A percentile compares a stretch with the other conserved stretches of the same genome.
phyloP scores from a whole-genome alignment of 2,888 invertebrate genomes.

The Pammene aurita region DNA sequence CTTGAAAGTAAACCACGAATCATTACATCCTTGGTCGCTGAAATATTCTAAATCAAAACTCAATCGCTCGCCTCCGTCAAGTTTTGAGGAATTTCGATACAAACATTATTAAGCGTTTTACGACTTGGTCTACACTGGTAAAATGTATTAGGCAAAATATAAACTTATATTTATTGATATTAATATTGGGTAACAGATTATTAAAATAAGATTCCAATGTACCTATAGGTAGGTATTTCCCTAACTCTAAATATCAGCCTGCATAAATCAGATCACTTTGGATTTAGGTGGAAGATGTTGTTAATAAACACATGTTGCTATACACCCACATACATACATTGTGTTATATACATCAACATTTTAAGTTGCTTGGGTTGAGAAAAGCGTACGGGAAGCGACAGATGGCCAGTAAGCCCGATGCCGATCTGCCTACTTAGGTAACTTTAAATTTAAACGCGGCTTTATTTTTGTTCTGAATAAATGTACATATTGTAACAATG shows the following conservation, averaged over 20 bases:
- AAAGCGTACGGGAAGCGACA: slow-evolving; percentile 7
- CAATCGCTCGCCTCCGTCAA: slow-evolving; percentile 2
- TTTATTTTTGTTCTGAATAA: neutral
- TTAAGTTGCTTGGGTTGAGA: neutral
- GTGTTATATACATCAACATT: neutral
- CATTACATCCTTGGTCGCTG: neutral
- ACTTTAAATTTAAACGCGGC: neutral
- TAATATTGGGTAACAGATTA: no score
- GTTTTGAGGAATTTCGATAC: slow-evolving; percentile 26
- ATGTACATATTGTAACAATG: no score
- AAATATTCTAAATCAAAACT: neutral
- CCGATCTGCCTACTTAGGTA: neutral
- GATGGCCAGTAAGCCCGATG: neutral
- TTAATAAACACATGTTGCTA: no score
- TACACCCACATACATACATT: no score
- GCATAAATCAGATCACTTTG: no score
- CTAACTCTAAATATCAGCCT: no score
- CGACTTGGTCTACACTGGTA: neutral
- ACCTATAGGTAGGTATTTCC: no score
- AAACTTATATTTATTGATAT: no score
- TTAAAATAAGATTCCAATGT: no score
- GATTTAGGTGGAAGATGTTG: no score
- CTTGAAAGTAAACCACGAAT: no score
- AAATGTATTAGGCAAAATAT: no score
- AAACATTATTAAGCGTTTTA: slow-evolving; percentile 35